phyloP scores from a whole-genome alignment of 53 echinoderm and acorn worm genomes.

The Luidia sarsii region DNA sequence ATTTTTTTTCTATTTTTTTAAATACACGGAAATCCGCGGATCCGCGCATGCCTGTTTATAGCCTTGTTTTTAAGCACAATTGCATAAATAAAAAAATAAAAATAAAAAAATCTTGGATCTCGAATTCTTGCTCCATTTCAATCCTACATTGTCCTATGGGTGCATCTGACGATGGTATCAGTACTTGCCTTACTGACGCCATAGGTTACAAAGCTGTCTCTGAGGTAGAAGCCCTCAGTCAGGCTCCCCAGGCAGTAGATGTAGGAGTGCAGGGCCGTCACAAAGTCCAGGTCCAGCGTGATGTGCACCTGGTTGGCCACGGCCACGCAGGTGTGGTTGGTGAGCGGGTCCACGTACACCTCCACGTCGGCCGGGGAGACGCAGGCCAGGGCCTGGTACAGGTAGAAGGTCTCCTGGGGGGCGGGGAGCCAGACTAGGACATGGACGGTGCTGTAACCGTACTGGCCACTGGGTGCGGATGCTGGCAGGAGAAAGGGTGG shows the following conservation, averaged over 20 bases:
- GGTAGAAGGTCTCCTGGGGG: conserved; percentile 10
- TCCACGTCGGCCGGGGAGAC: conserved; percentile 59
- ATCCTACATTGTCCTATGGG: no score
- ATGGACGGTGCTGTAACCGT: conserved; percentile 8
- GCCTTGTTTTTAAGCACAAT: no score
- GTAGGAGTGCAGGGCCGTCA: conserved; percentile 43
- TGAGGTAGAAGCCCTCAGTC: conserved; percentile 44
- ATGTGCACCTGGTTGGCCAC: conserved; percentile 56
- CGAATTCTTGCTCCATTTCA: no score
- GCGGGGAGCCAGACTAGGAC: conserved; percentile 28
- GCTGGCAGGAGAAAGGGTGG: conserved; percentile 13
- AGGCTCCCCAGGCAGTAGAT: conserved; percentile 65
- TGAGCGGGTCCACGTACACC: conserved; percentile 44
- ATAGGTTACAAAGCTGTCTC: conserved; percentile 52
- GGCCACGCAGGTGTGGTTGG: conserved; percentile 61
- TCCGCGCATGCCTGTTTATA: no score
- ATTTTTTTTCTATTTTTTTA: no score
- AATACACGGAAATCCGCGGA: no score
- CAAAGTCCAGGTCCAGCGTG: not conserved
- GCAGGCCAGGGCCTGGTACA: conserved; percentile 61
- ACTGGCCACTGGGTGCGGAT: conserved; percentile 1
- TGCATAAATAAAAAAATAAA: no score
- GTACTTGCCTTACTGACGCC: conserved; percentile 73
- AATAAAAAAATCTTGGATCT: no score
- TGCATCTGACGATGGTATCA: no score